phyloP scores from a whole-genome alignment of 92 coral and sea anemone genomes.

The Meandrina meandrites region DNA sequence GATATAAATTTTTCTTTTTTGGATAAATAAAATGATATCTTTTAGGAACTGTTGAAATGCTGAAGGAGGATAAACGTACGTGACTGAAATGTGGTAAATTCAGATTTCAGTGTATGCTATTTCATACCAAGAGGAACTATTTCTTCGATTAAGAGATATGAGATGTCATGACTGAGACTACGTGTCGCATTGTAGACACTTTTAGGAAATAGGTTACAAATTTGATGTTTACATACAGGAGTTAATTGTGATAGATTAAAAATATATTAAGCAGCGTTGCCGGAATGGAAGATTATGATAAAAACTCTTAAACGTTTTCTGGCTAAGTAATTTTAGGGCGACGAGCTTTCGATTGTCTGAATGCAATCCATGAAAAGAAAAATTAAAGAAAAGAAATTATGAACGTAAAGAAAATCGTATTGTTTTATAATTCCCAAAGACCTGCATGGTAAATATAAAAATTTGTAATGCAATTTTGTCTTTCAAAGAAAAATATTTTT shows the following conservation, averaged over 20 bases:
- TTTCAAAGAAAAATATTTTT: not conserved
- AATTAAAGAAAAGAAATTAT: too few relatives aligned
- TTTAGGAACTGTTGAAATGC: not conserved
- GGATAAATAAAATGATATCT: not conserved
- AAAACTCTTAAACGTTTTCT: too few relatives aligned
- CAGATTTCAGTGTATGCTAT: not conserved
- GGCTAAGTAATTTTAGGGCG: not conserved
- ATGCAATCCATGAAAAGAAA: too few relatives aligned
- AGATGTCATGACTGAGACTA: not conserved
- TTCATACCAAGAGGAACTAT: not conserved
- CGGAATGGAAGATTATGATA: not conserved
- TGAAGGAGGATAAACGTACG: too few relatives aligned
- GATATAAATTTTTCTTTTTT: too few relatives aligned
- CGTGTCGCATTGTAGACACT: not conserved
- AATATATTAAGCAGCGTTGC: not conserved
- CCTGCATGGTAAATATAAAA: not conserved
- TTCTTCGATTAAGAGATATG: not conserved
- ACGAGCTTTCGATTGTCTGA: not conserved
- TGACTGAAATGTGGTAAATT: not conserved
- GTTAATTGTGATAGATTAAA: not conserved
- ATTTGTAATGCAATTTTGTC: not conserved
- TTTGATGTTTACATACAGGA: not conserved
- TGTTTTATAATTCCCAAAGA: too few relatives aligned
- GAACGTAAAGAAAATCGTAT: too few relatives aligned
- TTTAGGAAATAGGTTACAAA: not conserved